A percentile compares a stretch with the other conserved stretches of the same genome.
Evolutionary conservation across 2,113 vertebrate genomes (phyloP).

Genomic region (Labeo rohita): DNA sequence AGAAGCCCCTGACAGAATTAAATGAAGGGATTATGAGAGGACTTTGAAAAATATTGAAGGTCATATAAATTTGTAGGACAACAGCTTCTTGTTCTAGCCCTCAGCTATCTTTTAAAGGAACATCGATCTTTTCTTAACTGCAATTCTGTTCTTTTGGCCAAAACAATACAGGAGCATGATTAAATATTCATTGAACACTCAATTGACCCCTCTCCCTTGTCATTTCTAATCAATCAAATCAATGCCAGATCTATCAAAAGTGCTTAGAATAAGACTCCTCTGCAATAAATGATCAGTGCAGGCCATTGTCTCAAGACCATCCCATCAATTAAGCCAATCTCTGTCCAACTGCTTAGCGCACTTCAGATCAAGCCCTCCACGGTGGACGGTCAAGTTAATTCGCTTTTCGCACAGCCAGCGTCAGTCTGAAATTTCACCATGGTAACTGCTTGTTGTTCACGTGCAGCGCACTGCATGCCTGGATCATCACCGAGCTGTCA

Average conservation of each 20-base stretch:
- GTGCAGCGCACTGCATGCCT: constrained; percentile 7
- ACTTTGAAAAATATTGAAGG: constrained; percentile 10
- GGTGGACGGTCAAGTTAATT: constrained; percentile 35
- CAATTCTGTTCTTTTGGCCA: constrained; percentile 28
- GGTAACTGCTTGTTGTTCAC: constrained; percentile 34
- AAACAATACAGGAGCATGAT: constrained; percentile 24
- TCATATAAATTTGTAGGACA: not conserved
- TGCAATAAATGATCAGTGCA: constrained; percentile 27
- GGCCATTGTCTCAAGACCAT: constrained; percentile 38
- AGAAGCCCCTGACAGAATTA: not conserved
- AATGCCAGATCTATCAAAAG: constrained; percentile 40
- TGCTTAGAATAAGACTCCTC: constrained; percentile 16
- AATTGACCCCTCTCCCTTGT: constrained; percentile 29
- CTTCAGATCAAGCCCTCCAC: constrained; percentile 19
- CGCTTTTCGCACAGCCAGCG: not conserved
- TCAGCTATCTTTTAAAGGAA: constrained; percentile 3
- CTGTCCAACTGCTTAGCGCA: constrained; percentile 23
- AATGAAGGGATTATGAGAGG: not conserved
- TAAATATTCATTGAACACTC: constrained; percentile 48
- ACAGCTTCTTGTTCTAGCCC: not conserved
- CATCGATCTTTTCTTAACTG: constrained; percentile 25
- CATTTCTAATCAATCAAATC: constrained; percentile 46
- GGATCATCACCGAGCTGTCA: constrained; percentile 42
- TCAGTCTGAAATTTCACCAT: constrained; percentile 34
- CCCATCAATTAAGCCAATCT: constrained; percentile 39